A percentile compares a stretch with the other conserved stretches of the same genome.
Evolutionary conservation across 2,113 vertebrate genomes (phyloP).

Genomic region (Gambusia holbrooki): DNA sequence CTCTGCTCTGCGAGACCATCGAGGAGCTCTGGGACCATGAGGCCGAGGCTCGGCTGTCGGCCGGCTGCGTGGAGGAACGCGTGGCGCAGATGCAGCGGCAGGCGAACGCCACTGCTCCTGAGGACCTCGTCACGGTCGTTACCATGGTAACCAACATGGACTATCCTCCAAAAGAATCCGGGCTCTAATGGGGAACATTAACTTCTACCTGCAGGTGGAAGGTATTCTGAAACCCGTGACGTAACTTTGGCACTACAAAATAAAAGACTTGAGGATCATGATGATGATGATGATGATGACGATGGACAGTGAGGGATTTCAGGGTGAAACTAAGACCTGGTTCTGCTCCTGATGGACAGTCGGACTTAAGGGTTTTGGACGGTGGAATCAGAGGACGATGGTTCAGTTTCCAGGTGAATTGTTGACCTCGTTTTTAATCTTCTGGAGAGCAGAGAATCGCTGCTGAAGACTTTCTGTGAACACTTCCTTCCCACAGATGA

Average conservation of each 20-base stretch:
- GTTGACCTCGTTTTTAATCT: neutral
- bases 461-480: neutral
- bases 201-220: neutral
- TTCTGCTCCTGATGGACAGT: neutral
- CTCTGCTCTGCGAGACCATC: slow-evolving; percentile 96
- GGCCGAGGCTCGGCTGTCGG: slow-evolving; percentile 93
- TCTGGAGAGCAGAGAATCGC: neutral
- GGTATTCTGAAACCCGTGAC: neutral
- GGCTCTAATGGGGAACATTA: slow-evolving; percentile 86
- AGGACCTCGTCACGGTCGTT: slow-evolving; percentile 98
- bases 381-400: neutral
- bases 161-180: slow-evolving; percentile 99
- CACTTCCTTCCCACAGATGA: no score
- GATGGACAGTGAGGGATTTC: no score
- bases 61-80: slow-evolving; percentile 96
- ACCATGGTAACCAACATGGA: slow-evolving; percentile 99
- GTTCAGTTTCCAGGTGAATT: neutral
- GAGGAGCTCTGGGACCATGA: slow-evolving; percentile 99
- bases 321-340: no score
- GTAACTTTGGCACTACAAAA: neutral
- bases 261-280: neutral
- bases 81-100: slow-evolving; percentile 96
- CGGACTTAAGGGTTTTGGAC: neutral
- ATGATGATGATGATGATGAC: neutral
- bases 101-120: slow-evolving; percentile 89